A percentile compares a stretch with the other conserved stretches of the same genome.
Conservation (phyloP, 1,140 invertebrate species). For the Trypoxylus dichotomus region DNA sequence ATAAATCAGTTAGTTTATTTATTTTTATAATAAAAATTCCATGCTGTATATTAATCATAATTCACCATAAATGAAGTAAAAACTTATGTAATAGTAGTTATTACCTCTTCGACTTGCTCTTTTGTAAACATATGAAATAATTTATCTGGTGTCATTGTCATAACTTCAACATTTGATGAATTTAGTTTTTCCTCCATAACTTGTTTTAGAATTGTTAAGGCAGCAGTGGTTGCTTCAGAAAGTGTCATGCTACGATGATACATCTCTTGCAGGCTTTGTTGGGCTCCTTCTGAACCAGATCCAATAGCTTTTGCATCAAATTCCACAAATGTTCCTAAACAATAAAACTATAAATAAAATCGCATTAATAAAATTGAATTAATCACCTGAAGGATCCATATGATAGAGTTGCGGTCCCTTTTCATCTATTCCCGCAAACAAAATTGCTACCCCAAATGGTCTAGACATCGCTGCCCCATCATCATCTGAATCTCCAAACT, state of each 20-base stretch:
- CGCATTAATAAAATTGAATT: not conserved
- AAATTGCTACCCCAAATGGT: slow-evolving; percentile 96
- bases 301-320: slow-evolving; percentile 99
- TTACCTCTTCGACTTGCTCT: slow-evolving; percentile 85
- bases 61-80: not conserved
- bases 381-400: slow-evolving; percentile 95
- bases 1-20: not conserved
- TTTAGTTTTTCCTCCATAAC: slow-evolving; percentile 99
- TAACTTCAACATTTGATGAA: slow-evolving; percentile 97
- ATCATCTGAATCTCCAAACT: slow-evolving; percentile 98
- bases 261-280: slow-evolving; percentile 87
- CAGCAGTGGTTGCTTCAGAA: slow-evolving; percentile 90
- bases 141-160: slow-evolving; percentile 84
- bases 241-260: slow-evolving; percentile 84
- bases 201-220: slow-evolving; percentile 95
- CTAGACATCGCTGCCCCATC: slow-evolving; percentile 95
- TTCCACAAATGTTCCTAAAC: slow-evolving; percentile 86
- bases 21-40: slow-evolving; percentile 1
- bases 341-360: slow-evolving; percentile 49
- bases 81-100: slow-evolving; percentile 21
- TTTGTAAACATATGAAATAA: slow-evolving; percentile 90
- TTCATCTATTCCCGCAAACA: slow-evolving; percentile 85
- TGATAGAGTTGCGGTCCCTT: slow-evolving; percentile 90
- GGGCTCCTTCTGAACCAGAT: slow-evolving; percentile 98
- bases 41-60: not conserved